A percentile compares a stretch with the other conserved stretches of the same genome.
Evolutionary conservation across 2,888 invertebrate species (phyloP).

Genomic region (Onchidella celtica): DNA sequence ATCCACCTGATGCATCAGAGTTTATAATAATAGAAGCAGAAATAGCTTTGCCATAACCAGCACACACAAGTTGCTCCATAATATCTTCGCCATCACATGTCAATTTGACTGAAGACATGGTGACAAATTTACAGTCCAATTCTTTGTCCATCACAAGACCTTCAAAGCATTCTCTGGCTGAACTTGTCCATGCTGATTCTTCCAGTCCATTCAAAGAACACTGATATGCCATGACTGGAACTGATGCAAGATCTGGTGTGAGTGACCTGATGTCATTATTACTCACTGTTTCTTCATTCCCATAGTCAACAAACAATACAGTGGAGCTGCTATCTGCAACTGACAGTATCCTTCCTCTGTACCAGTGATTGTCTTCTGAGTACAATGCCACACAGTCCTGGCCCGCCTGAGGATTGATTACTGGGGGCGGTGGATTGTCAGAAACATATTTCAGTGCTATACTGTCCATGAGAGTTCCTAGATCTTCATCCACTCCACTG

Average conservation of each 20-base stretch:
- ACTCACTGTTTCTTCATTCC: slow-evolving; percentile 79
- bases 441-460: slow-evolving; percentile 81
- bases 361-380: slow-evolving; percentile 85
- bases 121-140: slow-evolving; percentile 58
- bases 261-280: slow-evolving; percentile 38
- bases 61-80: slow-evolving; percentile 25
- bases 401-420: slow-evolving; percentile 34
- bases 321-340: slow-evolving; percentile 81
- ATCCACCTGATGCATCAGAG: neutral
- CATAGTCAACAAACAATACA: slow-evolving; percentile 85
- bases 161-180: slow-evolving; percentile 60
- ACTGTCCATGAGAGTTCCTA: slow-evolving; percentile 79
- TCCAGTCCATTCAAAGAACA: slow-evolving; percentile 54
- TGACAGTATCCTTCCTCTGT: slow-evolving; percentile 84
- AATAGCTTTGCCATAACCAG: neutral
- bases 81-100: slow-evolving; percentile 54
- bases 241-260: slow-evolving; percentile 46
- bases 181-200: slow-evolving; percentile 58
- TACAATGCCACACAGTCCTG: slow-evolving; percentile 85
- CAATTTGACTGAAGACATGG: slow-evolving; percentile 53
- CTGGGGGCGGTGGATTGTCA: slow-evolving; percentile 15
- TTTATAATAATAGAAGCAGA: neutral
- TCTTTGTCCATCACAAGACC: slow-evolving; percentile 60
- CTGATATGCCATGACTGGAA: slow-evolving; percentile 57
- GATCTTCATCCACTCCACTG: slow-evolving; percentile 79